Conservation (phyloP, 2,888 invertebrate species). For the Amblyjoppa fuscipennis region DNA sequence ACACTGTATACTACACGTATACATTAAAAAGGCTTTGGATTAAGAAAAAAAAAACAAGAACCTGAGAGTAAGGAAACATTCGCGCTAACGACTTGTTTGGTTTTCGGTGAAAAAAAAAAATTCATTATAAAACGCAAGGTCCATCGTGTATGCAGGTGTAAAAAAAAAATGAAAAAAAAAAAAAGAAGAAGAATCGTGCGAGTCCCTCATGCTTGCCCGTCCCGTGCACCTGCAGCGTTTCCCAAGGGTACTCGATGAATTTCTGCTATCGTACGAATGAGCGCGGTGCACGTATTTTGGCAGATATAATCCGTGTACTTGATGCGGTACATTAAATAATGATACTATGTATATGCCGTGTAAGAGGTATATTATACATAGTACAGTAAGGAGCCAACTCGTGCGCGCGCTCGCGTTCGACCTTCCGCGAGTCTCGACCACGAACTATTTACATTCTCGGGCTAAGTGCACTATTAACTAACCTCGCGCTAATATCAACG, state of each 20-base stretch:
- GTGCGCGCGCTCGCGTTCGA: slow-evolving; percentile 30
- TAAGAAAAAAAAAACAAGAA: slow-evolving; percentile 19
- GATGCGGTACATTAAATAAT: slow-evolving; percentile 1
- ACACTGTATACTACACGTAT: slow-evolving; percentile 2
- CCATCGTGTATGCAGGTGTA: slow-evolving; percentile 53
- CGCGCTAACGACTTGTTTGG: slow-evolving; percentile 65
- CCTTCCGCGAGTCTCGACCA: slow-evolving; percentile 61
- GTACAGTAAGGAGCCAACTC: slow-evolving; percentile 24
- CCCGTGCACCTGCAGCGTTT: slow-evolving; percentile 57
- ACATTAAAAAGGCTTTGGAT: slow-evolving; percentile 25
- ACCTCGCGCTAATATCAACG: slow-evolving; percentile 79
- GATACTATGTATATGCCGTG: slow-evolving; percentile 2
- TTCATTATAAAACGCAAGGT: slow-evolving; percentile 48
- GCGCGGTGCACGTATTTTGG: background rate
- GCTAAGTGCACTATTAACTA: slow-evolving; percentile 81
- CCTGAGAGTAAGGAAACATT: slow-evolving; percentile 37
- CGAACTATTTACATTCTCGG: slow-evolving; percentile 76
- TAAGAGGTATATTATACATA: slow-evolving; percentile 15
- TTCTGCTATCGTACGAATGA: slow-evolving; percentile 43
- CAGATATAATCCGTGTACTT: slow-evolving; percentile 13
- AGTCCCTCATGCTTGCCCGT: slow-evolving; percentile 35
- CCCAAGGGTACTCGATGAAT: slow-evolving; percentile 22
- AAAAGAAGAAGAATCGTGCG: slow-evolving; percentile 20
- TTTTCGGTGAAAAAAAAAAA: slow-evolving; percentile 39
- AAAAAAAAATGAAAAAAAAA: slow-evolving; percentile 30